Base-by-base conservation (phyloP, 2,113 vertebrate species). In the Parus major region DNA sequence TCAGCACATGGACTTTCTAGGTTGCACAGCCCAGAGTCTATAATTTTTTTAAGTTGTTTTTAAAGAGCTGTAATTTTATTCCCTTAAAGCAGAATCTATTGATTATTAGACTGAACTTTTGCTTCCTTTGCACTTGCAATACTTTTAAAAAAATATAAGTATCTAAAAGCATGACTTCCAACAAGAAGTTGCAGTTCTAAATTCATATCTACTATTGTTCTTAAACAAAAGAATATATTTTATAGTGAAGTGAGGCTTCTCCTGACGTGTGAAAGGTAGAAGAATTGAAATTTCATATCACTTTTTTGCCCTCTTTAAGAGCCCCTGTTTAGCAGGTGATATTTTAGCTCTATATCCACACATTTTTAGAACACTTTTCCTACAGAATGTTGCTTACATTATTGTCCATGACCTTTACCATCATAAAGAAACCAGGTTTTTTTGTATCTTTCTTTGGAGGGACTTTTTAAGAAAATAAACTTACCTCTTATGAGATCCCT, bases 401-500 rank as follows among this genome's bases (percentile, higher is more conserved):
- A 59, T 28, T 93, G 71, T 35, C 69, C 18, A 23, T 29, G 78
- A 55, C 57, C 41, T 87, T 85, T 69, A 82, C n/a, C 41, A 36
- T 49, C 41, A 39, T 39, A 91, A 82, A 80, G 35, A 76, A 92
- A 76, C 11, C 35, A 36, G 33, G 3, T 0, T 2, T 11, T 11
- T 15, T 60, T 64, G 12, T 68, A 80, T 61, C 14, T 55, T 88
- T 79, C 6, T 73, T 86, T 56, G 35, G 44, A 80, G 36, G 12
- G 13, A 0, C 15, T 59, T 73, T 77, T 82, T 7, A 82, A 90
- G 52, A 73, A 92, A 96, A 93, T n/a, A 46, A 84, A 60, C 95
- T 96, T 96, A 96, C 96, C 95, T 93, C 86, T 86, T 90, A 53
- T 41, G n/a, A 85, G 42, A 92, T 68, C 29, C 36, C n/a, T 65